Conservation (phyloP, 2,113 vertebrate genomes). For the Mormyrus lacerda region DNA sequence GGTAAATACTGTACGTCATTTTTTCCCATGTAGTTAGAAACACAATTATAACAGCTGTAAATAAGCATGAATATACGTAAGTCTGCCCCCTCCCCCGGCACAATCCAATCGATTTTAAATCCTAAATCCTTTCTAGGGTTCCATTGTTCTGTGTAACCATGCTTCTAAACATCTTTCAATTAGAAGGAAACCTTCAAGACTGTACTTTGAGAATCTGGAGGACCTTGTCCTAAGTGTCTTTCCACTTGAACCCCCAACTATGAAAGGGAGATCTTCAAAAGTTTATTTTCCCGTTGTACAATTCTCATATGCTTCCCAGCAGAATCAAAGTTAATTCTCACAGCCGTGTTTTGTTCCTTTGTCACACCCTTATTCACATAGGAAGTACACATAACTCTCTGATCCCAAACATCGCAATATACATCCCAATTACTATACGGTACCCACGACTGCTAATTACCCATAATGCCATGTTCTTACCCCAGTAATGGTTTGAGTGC, state of each 20-base stretch:
- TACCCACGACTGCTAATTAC: neutral
- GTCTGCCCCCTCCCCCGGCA: neutral
- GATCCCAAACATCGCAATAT: neutral
- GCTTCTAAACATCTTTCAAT: neutral
- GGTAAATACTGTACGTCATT: neutral
- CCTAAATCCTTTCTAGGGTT: neutral
- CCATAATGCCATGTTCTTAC: neutral
- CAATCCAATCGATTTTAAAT: neutral
- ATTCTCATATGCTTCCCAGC: neutral
- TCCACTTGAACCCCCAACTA: neutral
- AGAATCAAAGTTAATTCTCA: neutral
- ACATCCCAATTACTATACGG: neutral
- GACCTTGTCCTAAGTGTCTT: neutral
- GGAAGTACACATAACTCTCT: neutral
- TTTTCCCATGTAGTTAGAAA: neutral
- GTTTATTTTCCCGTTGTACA: neutral
- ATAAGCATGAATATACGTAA: neutral
- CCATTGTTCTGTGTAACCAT: neutral
- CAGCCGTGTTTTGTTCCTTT: neutral
- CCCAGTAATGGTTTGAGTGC: neutral
- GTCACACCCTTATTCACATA: neutral
- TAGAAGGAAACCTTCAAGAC: neutral
- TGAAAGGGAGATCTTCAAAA: neutral
- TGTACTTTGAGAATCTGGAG: neutral
- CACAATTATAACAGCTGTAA: neutral